Base-by-base conservation (phyloP, 2,113 vertebrate genomes). In the Colius striatus region DNA sequence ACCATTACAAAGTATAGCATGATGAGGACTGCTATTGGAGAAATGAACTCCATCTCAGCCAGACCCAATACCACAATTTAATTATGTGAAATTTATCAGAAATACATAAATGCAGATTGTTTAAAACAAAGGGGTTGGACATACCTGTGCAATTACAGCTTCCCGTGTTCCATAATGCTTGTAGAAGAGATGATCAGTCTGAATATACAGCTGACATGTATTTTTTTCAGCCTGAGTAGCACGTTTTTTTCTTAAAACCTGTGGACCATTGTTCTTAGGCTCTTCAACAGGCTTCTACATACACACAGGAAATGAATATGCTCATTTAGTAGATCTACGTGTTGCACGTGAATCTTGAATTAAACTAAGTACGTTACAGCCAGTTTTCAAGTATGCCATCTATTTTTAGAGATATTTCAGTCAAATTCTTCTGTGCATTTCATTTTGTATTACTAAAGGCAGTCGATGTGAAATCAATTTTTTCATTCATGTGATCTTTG, bases 161-260 rank as follows among this genome's bases (percentile, higher is more conserved):
- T 99, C 99, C 91, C 98, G 98, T 73, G 98, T 98, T 84, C 98
- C 98, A 6, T 99, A 99, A 93, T 98, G 98, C 70, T 97, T 98
- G 90, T 92, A 98, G 95, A 99, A 99, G 13, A 99, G 96, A 92
- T 99, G 99, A 95, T 99, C 99, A 5, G 99, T 99, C 97, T 99
- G 99, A 97, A 99, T 99, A 86, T 98, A 99, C 50, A 99, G 98
- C 96, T 99, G 99, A 80, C 99, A 99, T 0, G 99, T 99, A 95
- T 99, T 99, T 94, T 98, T 99, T 94, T 99, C 98, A 75, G 97
- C 98, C 81, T 97, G 98, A 11, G 98, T 97, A 17, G 99, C 99
- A 91, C 99, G 98, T 51, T 98, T 99, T 90, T 82, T 99, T 92
- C 99, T 98, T 93, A 99, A 96, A 90, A 99, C 96, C 89, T 99